Base-by-base conservation (phyloP, 2,113 vertebrate species). In the Podarcis cretensis region DNA sequence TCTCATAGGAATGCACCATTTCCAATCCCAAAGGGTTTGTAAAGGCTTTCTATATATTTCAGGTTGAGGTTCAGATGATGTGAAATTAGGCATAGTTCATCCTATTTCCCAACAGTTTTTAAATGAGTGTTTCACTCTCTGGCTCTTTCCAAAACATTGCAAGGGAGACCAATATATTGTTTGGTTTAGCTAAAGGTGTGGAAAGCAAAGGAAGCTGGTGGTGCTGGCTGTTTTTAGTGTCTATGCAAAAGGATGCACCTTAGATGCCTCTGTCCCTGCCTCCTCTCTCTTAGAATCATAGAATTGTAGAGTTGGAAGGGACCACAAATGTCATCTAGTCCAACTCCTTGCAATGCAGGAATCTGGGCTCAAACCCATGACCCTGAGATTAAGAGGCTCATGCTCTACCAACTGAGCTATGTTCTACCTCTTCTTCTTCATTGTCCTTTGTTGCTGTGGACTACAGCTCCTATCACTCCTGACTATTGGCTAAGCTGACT, bases 191-290 rank as follows among this genome's bases (percentile, higher is more conserved):
- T 83, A 10, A 54, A 65, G 48, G n/a, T 20, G 40, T 54, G 71
- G 5, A 43, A 66, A 32, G 25, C 81, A 68, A 48, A 18, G 35
- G 57, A 21, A 37, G 23, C 77, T 79, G 20, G 23, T 54, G 73
- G 18, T 35, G 2, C 8, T 83, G 40, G 14, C 13, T 83, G 21
- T 84, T 90, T 81, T 2, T 84, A 43, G 40, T 88, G 27, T 20
- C 89, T 92, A 85, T 85, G 25, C 68, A 88, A 88, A 43, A 25
- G 92, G 87, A 89, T 90, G 87, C 25, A 25, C n/a, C 65, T 27
- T 37, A 59, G 59, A 18, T 59, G 59, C 18, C 59, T 59, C 59
- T 59, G 12, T 59, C 16, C 59, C 59, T 59, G 59, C 59, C 59
- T 63, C 16, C 59, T 16, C 18, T 63, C 3, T 63, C 59, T 48